Percentiles rank a stretch among this genome's conserved stretches.
Conservation (phyloP, 2,888 invertebrate genomes). For the Ferrisia virgata region DNA sequence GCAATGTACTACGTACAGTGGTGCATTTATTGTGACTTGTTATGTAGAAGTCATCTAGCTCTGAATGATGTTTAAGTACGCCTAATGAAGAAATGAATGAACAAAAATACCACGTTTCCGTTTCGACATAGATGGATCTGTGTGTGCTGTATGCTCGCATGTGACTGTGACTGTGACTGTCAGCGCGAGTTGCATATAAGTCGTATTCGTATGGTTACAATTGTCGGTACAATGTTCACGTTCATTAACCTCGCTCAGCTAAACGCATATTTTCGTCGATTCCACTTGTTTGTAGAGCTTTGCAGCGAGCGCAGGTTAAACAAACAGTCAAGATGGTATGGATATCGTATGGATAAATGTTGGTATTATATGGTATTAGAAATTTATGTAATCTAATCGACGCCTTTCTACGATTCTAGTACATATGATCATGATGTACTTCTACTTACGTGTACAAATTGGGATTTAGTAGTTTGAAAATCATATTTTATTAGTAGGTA, state of each 20-base stretch:
- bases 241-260: slow-evolving; percentile 20
- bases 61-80: background rate
- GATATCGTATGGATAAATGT: too few relatives aligned
- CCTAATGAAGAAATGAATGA: slow-evolving; percentile 32
- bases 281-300: slow-evolving; percentile 17
- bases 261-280: slow-evolving; percentile 27
- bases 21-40: background rate
- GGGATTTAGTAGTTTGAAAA: too few relatives aligned
- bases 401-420: background rate
- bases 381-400: background rate
- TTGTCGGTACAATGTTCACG: slow-evolving; percentile 17
- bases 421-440: too few relatives aligned
- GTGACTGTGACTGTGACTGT: background rate
- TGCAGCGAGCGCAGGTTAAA: background rate
- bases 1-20: background rate
- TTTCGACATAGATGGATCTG: slow-evolving; percentile 24
- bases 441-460: too few relatives aligned
- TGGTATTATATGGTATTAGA: background rate
- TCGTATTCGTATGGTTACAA: background rate
- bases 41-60: background rate
- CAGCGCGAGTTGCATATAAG: background rate
- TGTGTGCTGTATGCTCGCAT: background rate
- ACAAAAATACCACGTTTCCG: slow-evolving; percentile 3
- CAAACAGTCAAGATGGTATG: background rate
- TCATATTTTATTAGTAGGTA: too few relatives aligned